Evolutionary conservation across 2,888 invertebrate genomes (phyloP), one percentile per base, ranked within the genome.

Genomic region (Timandra comae): DNA sequence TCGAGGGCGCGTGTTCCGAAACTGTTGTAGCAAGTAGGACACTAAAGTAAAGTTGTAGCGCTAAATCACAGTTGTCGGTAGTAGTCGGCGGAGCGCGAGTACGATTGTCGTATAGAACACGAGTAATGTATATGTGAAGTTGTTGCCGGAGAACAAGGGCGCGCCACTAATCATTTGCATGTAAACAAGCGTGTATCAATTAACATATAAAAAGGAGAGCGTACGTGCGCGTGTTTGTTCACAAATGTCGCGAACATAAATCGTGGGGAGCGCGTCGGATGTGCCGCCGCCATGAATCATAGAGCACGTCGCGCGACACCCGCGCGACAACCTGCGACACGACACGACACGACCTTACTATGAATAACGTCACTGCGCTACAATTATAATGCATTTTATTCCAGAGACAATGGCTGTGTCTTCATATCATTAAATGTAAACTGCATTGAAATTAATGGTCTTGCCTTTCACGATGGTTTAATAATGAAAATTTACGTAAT

Each of bases 221-320:
- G 44, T 49, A 42, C 46, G 40, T 49, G 45, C 24, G 33, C 31
- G 37, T 32, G 36, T 35, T 39, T 41, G 45, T 47, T 40, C 38
- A 49, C 44, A 37, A 50, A 49, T 47, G 49, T 45, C 38, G 47
- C 42, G 37, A 33, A 26, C 49, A 57, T 60, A 57, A 57, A 56
- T 60, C 52, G 24, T 36, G 47, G 51, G 49, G 43, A 35, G 36
- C 41, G 36, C 26, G 51, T 43, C 53, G 58, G 55, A 49, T 38
- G 43, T 43, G 47, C 23, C 22, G 27, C 37, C 25, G 27, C 37
- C 46, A 27, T 46, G 47, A 41, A 47, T 50, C 50, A 52, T 50
- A 38, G 29, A 28, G 30, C 16, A 27, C 6, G 16, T 16, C 30
- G 31, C 23, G 32, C 30, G 26, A 20, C 24, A 7, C 8, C 33